Conservation (phyloP, 2,797 vertebrate genomes). For the Peromyscus aztecus region DNA sequence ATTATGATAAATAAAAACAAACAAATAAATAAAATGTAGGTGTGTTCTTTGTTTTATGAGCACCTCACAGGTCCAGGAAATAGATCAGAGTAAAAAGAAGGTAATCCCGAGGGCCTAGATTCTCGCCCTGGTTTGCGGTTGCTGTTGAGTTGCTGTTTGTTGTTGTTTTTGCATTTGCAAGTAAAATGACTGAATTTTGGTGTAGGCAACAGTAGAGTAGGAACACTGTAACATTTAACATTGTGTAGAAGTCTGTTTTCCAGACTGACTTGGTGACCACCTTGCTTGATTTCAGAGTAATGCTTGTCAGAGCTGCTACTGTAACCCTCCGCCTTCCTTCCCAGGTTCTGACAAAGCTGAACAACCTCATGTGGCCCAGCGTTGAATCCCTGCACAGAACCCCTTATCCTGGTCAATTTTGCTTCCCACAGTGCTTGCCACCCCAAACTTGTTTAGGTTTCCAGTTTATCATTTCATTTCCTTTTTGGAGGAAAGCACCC, state of each 20-base stretch:
- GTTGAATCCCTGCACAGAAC: background rate
- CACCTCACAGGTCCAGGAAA: background rate
- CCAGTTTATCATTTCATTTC: slow-evolving; percentile 33
- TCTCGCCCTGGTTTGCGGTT: background rate
- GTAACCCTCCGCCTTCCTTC: background rate
- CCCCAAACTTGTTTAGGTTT: background rate
- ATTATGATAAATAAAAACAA: background rate
- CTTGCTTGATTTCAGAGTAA: slow-evolving; percentile 30
- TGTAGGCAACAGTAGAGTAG: background rate
- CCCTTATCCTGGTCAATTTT: background rate
- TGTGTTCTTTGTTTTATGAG: background rate
- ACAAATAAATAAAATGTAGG: background rate
- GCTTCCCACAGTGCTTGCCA: background rate
- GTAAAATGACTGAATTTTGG: background rate
- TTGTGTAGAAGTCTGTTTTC: background rate
- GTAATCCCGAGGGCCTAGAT: background rate
- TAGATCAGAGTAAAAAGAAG: background rate
- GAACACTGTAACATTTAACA: background rate
- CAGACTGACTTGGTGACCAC: background rate
- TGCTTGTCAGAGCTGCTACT: background rate
- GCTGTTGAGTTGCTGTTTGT: background rate
- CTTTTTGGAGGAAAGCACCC: background rate
- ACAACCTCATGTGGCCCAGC: background rate
- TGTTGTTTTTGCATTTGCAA: background rate
- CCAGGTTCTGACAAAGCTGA: background rate